phyloP scores from a whole-genome alignment of 2,113 vertebrate genomes.

The Leuciscus idus region DNA sequence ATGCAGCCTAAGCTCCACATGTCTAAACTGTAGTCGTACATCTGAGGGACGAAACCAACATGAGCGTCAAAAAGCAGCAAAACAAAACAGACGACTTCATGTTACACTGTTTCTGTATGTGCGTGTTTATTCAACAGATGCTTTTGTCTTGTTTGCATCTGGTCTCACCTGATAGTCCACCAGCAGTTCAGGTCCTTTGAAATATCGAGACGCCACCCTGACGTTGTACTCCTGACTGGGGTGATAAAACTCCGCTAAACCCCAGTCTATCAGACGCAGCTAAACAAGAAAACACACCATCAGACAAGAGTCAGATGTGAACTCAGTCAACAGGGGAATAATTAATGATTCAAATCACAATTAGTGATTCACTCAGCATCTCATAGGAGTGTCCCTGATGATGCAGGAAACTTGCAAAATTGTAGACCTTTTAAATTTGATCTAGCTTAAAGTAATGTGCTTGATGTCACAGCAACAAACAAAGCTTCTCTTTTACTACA shows the following conservation, averaged over 20 bases:
- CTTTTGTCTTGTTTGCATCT: neutral
- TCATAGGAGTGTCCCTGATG: neutral
- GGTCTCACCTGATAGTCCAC: slow-evolving; percentile 70
- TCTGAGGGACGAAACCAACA: slow-evolving; percentile 55
- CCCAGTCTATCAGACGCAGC: slow-evolving; percentile 75
- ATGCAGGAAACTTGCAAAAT: neutral
- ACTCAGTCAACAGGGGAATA: neutral
- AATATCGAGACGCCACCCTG: slow-evolving; percentile 72
- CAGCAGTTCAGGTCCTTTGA: slow-evolving; percentile 73
- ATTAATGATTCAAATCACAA: neutral
- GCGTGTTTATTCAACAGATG: neutral
- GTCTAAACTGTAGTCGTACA: slow-evolving; percentile 76
- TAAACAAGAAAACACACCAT: slow-evolving; percentile 34
- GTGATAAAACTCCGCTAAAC: slow-evolving; percentile 73
- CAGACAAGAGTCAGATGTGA: neutral
- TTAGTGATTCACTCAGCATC: neutral
- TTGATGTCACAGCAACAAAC: neutral
- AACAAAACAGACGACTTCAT: neutral
- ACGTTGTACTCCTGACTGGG: slow-evolving; percentile 74
- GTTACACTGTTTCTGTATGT: neutral
- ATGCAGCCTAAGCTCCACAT: slow-evolving; percentile 75
- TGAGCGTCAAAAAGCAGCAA: neutral
- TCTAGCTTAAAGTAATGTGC: neutral
- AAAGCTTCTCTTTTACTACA: slow-evolving; percentile 3
- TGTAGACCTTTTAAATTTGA: neutral